Conservation (phyloP, 1,140 invertebrate species). For the Drosophila tsacasi region DNA sequence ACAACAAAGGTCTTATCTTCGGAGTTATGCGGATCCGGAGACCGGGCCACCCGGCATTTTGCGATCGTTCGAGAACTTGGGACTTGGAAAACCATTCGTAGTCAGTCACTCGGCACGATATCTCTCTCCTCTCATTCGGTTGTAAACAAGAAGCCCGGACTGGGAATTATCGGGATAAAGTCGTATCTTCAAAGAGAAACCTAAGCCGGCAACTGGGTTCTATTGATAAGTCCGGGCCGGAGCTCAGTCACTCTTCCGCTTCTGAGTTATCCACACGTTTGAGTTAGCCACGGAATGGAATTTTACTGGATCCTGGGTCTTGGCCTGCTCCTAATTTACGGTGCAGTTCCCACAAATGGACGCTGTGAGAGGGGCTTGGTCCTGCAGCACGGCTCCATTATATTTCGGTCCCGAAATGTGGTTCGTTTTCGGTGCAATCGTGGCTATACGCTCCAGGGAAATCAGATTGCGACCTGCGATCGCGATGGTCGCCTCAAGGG, state of each 20-base stretch:
- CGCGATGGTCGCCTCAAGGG: constrained; percentile 25
- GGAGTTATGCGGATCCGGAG: background rate
- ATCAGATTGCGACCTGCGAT: background rate
- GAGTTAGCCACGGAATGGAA: constrained; percentile 23
- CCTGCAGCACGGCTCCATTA: constrained; percentile 16
- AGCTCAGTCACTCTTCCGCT: constrained; percentile 15
- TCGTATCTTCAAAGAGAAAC: constrained; percentile 12
- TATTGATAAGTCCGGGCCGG: background rate
- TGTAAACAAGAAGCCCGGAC: constrained; percentile 6
- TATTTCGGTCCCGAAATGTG: background rate
- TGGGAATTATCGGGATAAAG: background rate
- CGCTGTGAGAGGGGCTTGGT: constrained; percentile 19
- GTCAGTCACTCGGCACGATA: background rate
- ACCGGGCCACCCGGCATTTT: background rate
- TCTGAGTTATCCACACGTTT: background rate
- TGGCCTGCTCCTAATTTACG: background rate
- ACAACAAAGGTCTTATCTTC: constrained; percentile 2
- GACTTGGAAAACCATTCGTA: background rate
- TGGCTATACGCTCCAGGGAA: constrained; percentile 29
- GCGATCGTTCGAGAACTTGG: constrained; percentile 1
- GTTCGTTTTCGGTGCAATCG: constrained; percentile 38
- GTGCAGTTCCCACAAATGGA: background rate
- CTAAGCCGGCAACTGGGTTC: background rate
- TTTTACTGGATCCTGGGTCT: constrained; percentile 2
- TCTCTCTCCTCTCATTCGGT: background rate